These are phyloP conservation scores for Geotrypetes seraphini DNA, from an alignment of 2,797 vertebrate species.

Conservation along the genomic window DNA sequence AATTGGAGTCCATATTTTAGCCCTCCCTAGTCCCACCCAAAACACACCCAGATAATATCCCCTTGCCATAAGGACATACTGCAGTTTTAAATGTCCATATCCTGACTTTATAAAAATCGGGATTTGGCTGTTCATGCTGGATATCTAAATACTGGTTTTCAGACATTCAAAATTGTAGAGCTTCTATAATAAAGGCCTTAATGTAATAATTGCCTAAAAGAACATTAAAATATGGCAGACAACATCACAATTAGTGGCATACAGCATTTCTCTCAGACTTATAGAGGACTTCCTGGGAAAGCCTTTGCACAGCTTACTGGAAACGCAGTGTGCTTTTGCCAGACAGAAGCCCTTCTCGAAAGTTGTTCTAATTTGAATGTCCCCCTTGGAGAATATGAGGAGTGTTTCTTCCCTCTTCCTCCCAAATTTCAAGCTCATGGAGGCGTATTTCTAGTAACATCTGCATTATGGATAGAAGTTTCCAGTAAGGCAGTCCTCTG, in stretches of 20 bases:
- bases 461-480: conserved; percentile 13
- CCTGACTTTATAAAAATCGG: too few species aligned
- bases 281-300: not conserved
- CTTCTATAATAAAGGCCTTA: too few species aligned
- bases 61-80: too few species aligned
- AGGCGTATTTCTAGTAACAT: conserved; percentile 26
- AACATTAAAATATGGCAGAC: too few species aligned
- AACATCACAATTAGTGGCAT: accelerated
- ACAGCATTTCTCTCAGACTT: not conserved
- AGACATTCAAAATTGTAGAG: too few species aligned
- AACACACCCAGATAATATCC: too few species aligned
- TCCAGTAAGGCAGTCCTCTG: conserved; percentile 26
- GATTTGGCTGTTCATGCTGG: too few species aligned
- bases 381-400: conserved; percentile 4
- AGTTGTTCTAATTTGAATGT: conserved; percentile 4
- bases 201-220: too few species aligned
- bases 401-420: conserved; percentile 35
- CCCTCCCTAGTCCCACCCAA: too few species aligned
- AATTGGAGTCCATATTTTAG: too few species aligned
- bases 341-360: conserved; percentile 19
- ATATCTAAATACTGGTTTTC: too few species aligned
- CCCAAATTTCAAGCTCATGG: conserved; percentile 2
- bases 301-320: not conserved
- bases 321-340: conserved; percentile 6
- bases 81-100: too few species aligned